Conservation (phyloP, 2,113 vertebrate species). For the Festucalex cinctus region DNA sequence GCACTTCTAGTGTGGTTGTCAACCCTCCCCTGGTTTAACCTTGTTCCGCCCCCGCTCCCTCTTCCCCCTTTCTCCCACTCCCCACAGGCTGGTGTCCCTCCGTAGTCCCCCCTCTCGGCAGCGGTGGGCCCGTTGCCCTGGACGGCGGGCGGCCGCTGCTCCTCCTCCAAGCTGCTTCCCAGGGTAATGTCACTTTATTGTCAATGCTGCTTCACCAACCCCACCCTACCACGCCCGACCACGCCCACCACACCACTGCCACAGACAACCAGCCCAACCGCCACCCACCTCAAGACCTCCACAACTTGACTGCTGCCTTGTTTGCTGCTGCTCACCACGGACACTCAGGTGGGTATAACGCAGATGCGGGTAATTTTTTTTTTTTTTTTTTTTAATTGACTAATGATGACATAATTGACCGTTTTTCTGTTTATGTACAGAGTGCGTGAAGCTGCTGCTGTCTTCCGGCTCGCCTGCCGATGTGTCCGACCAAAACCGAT, state of each 20-base stretch:
- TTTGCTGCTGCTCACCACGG: slow-evolving; percentile 98
- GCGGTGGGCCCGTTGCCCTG: slow-evolving; percentile 98
- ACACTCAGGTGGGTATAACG: slow-evolving; percentile 84
- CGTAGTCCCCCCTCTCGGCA: slow-evolving; percentile 90
- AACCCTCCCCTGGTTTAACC: slow-evolving; percentile 53
- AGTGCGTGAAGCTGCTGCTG: slow-evolving; percentile 95
- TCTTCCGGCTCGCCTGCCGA: slow-evolving; percentile 83
- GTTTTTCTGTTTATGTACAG: slow-evolving; percentile 54
- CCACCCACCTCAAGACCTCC: slow-evolving; percentile 79
- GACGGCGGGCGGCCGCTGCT: slow-evolving; percentile 96
- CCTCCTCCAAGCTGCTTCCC: slow-evolving; percentile 99
- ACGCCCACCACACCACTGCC: slow-evolving; percentile 70
- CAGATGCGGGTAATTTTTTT: too few species aligned
- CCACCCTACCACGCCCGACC: slow-evolving; percentile 71
- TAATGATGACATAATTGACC: background rate
- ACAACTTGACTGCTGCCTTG: slow-evolving; percentile 93
- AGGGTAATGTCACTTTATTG: slow-evolving; percentile 99
- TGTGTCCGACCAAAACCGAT: slow-evolving; percentile 84
- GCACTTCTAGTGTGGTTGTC: slow-evolving; percentile 51
- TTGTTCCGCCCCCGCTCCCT: slow-evolving; percentile 50
- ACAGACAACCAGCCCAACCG: slow-evolving; percentile 72
- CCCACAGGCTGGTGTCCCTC: slow-evolving; percentile 97
- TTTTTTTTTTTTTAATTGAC: too few species aligned
- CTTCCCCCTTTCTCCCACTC: slow-evolving; percentile 12
- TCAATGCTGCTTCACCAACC: slow-evolving; percentile 99